phyloP scores from a whole-genome alignment of 1,140 invertebrate genomes.

The Orius laevigatus region DNA sequence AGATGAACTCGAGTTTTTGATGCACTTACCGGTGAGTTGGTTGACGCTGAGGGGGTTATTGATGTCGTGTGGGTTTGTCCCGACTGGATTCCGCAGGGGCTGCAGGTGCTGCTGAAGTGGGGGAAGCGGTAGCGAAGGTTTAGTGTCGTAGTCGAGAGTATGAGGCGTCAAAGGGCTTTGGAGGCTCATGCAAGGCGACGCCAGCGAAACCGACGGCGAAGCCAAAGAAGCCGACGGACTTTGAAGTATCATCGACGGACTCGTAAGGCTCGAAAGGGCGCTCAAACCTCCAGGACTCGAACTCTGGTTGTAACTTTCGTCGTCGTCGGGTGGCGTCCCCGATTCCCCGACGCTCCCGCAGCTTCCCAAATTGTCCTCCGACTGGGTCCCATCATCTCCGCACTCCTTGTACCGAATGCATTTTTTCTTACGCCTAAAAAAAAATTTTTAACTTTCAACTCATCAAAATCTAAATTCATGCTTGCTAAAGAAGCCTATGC shows the following conservation, averaged over 20 bases:
- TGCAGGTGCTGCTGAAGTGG: slow-evolving; percentile 22
- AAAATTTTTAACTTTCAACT: slow-evolving; percentile 2
- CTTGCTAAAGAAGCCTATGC: background rate
- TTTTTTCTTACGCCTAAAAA: slow-evolving; percentile 92
- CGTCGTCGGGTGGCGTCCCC: slow-evolving; percentile 47
- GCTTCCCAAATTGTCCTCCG: slow-evolving; percentile 61
- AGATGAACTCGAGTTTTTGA: slow-evolving; percentile 28
- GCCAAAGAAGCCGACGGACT: slow-evolving; percentile 46
- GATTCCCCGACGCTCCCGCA: slow-evolving; percentile 54
- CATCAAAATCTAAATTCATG: background rate
- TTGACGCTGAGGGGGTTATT: slow-evolving; percentile 83
- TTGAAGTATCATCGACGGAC: slow-evolving; percentile 49
- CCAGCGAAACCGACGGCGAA: slow-evolving; percentile 43
- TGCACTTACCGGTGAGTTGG: slow-evolving; percentile 60
- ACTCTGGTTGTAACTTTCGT: slow-evolving; percentile 40
- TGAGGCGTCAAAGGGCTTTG: slow-evolving; percentile 36
- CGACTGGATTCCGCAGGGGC: slow-evolving; percentile 55
- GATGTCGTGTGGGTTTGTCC: slow-evolving; percentile 75
- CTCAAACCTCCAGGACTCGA: slow-evolving; percentile 61
- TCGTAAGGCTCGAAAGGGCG: slow-evolving; percentile 59
- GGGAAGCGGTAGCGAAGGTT: slow-evolving; percentile 21
- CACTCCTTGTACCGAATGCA: slow-evolving; percentile 84
- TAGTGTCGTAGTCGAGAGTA: slow-evolving; percentile 26
- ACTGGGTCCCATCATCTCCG: slow-evolving; percentile 53
- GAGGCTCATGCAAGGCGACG: slow-evolving; percentile 35